phyloP scores from a whole-genome alignment of 2,113 vertebrate species.

The Eulemur rufifrons region DNA sequence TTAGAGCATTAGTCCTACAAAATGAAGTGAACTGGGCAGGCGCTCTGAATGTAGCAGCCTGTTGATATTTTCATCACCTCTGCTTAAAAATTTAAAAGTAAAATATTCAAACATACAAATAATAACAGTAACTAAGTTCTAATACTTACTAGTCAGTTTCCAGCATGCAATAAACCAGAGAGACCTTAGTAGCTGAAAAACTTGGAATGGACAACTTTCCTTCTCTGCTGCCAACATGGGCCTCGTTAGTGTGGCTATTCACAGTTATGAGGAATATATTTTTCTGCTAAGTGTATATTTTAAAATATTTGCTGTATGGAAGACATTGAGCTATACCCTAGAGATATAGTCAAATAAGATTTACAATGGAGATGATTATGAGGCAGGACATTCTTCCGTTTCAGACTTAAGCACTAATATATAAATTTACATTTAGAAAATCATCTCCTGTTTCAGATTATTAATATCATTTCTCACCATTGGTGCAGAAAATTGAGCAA shows the following conservation, averaged over 20 bases:
- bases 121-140: neutral
- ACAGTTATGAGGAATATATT: neutral
- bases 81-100: neutral
- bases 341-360: neutral
- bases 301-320: neutral
- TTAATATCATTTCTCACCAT: neutral
- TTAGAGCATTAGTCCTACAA: neutral
- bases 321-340: neutral
- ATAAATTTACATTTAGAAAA: neutral
- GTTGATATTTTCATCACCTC: neutral
- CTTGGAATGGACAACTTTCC: neutral
- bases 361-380: neutral
- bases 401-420: neutral
- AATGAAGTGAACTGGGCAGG: neutral
- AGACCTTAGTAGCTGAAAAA: neutral
- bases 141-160: neutral
- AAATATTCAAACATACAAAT: neutral
- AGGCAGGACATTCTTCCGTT: neutral
- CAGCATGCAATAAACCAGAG: neutral
- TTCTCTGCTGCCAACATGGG: neutral
- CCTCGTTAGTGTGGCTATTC: neutral
- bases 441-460: neutral
- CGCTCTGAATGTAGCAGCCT: neutral
- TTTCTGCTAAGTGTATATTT: neutral
- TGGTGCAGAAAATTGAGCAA: neutral